These are phyloP conservation scores for Eudorcas thomsonii DNA, from an alignment of 2,113 vertebrate species.

Conservation along the genomic window DNA sequence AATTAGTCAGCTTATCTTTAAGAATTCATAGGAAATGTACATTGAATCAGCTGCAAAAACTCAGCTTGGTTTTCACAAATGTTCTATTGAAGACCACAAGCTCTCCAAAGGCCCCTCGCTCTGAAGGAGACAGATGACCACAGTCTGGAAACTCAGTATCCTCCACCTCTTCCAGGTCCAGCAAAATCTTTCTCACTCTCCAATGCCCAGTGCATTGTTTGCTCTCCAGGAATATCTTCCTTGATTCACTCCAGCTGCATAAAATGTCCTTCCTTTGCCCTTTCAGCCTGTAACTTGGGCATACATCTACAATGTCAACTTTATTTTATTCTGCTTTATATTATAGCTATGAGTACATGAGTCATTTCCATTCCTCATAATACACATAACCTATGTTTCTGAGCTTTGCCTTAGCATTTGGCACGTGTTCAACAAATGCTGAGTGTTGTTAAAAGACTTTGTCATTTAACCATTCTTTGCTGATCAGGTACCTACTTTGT, in stretches of 20 bases:
- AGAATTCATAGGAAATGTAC: slow-evolving; percentile 40
- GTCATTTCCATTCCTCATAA: not conserved
- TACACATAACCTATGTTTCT: not conserved
- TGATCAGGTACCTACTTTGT: not conserved
- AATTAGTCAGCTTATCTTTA: not conserved
- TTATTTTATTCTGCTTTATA: not conserved
- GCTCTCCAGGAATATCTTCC: not conserved
- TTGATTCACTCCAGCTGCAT: not conserved
- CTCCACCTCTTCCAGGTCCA: not conserved
- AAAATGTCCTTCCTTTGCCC: not conserved
- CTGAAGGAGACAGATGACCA: not conserved
- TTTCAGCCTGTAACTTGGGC: not conserved
- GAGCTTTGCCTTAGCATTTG: not conserved
- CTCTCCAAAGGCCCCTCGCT: not conserved
- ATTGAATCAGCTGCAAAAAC: slow-evolving; percentile 35
- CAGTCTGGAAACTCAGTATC: not conserved
- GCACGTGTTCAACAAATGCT: not conserved
- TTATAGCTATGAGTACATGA: not conserved
- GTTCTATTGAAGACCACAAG: slow-evolving; percentile 4
- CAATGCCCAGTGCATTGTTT: not conserved
- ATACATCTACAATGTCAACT: not conserved
- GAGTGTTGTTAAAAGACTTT: not conserved
- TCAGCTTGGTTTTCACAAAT: slow-evolving; percentile 29
- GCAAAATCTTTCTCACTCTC: not conserved
- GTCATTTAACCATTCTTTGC: not conserved